Evolutionary conservation across 2,113 vertebrate species (phyloP).

Genomic region (Otis tarda): DNA sequence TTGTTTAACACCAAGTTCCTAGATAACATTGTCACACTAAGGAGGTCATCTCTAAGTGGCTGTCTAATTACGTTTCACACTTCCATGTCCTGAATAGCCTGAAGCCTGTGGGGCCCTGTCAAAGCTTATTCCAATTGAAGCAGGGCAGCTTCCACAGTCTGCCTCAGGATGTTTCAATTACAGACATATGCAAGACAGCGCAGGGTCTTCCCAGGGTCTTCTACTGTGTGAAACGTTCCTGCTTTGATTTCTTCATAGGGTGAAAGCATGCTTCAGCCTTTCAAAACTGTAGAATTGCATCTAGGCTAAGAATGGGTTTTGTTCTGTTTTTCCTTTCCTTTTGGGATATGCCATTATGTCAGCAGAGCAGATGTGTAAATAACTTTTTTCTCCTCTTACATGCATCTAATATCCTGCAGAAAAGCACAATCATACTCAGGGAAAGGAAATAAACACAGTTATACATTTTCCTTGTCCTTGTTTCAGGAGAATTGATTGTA

Average conservation of each 20-base stretch:
- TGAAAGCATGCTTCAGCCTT: not conserved
- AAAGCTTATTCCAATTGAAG: not conserved
- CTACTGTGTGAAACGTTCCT: not conserved
- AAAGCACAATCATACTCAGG: not conserved
- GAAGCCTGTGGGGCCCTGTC: not conserved
- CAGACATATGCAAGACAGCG: not conserved
- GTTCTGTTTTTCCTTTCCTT: not conserved
- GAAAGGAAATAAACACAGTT: not conserved
- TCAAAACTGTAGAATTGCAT: not conserved
- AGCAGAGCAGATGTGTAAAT: not conserved
- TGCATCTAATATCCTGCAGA: not conserved
- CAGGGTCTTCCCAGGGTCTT: not conserved
- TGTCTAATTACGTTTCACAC: slow-evolving; percentile 47
- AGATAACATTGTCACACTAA: not conserved
- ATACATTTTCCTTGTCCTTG: not conserved
- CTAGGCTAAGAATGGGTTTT: not conserved
- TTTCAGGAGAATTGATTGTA: not conserved
- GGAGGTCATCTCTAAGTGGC: slow-evolving; percentile 1
- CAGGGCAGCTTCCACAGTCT: not conserved
- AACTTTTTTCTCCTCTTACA: not conserved
- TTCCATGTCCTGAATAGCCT: not conserved
- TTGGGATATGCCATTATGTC: not conserved
- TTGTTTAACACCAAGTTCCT: not conserved
- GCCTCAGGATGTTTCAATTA: not conserved
- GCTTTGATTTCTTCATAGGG: not conserved